Base-by-base conservation (phyloP, 2,113 vertebrate species). In the Malurus cyaneus region DNA sequence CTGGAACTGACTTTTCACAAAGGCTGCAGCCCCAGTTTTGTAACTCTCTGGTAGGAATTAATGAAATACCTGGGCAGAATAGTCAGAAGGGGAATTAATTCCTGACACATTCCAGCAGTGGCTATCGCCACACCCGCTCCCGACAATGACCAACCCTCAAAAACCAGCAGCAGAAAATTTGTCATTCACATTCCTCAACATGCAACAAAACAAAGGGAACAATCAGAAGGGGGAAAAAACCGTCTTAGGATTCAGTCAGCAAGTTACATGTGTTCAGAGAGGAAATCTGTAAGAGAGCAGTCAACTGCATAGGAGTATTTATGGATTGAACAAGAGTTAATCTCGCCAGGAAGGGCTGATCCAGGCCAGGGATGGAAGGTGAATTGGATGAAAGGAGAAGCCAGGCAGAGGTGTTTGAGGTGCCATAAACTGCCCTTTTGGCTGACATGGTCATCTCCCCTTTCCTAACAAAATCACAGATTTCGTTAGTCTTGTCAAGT, bases 31-130 rank as follows among this genome's bases (percentile, higher is more conserved):
- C 93, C n/a, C 57, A 71, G 89, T 96, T 96, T 94, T 94, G 88
- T 94, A 92, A 90, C 91, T 91, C 80, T 86, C 77, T 71, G 72
- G 60, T 49, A 49, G 50, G 91, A 92, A 94, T 89, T 95, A 86
- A 93, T 89, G 83, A 96, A 94, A 97, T 97, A 97, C 96, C 96
- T 97, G 88, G 65, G 80, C 73, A 92, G 11, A 36, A 83, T 18
- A 97, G 91, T 97, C 95, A 96, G 83, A 57, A 74, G 91, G 49
- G 41, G 77, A 96, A 93, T 93, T 81, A 69, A 93, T 72, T 91
- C 89, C 91, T 65, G 74, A 56, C 53, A 11, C 94, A 93, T 95
- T 74, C 88, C 95, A 84, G 73, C 72, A 74, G 52, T 5, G 47
- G 77, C 77, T 74, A 8, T 89, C 4, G 0, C 80, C 92, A 71